Base-by-base conservation (phyloP, 2,113 vertebrate species). In the Takifugu flavidus region DNA sequence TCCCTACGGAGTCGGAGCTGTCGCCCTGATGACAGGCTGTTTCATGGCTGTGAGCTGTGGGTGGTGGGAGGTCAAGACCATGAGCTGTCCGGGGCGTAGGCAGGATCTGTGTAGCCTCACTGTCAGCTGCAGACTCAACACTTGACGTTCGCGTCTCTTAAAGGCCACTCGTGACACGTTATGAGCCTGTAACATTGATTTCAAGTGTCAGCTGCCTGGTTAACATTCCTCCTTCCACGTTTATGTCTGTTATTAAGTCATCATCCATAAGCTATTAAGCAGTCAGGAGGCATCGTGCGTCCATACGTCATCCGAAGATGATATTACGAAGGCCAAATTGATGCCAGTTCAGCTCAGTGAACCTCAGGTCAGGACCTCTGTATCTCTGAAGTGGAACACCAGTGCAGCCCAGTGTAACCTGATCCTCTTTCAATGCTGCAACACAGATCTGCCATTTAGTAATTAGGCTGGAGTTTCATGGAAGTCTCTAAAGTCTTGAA, bases 41-140 rank as follows among this genome's bases (percentile, higher is more conserved):
- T 74, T 79, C 83, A 78, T 84, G 60, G 72, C 56, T 76, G 59
- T 60, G 34, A 77, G 69, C 49, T 49, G 72, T 76, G 59, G 65
- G 62, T 52, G 58, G 69, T 54, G 44, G 65, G 70, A 80, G 82
- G 77, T 79, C 79, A 79, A 70, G 74, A 62, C 70, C 20, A 26
- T 74, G 65, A 78, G 73, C 68, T 60, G 75, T 78, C 75, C 63
- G 14, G 14, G 67, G 58, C 46, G 25, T 42, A 49, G 29, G 53
- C 68, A 56, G 27, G 53, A 59, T 67, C 53, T 57, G 59, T 14
- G 56, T 3, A 11, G 47, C 67, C 58, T 75, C 13, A 49, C 3
- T 60, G 50, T 74, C 70, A 50, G 47, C 61, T 50, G 20, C 26
- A 12, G 63, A 70, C 65, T 75, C 61, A 26, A 44, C 56, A 70